Base-by-base conservation (phyloP, 2,113 vertebrate genomes). In the Lampris megalopsis region DNA sequence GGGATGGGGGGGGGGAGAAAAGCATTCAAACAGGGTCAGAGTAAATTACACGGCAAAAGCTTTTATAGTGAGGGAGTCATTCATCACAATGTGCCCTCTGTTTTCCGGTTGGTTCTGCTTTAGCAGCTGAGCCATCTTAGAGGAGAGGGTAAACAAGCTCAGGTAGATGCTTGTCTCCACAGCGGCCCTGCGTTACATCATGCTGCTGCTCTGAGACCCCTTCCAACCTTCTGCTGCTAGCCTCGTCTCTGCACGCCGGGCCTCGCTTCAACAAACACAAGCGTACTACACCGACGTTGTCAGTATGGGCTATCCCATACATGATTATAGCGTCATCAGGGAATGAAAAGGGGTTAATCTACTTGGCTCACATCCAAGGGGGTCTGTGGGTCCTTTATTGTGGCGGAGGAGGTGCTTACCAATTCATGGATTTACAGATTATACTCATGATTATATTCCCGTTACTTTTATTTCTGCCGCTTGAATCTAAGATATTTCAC, bases 361-460 rank as follows among this genome's bases (percentile, higher is more conserved):
- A 57, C 8, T 60, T 35, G 53, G 40, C 11, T 37, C 62, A 56
- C 37, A 9, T 56, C 3, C 1, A 38, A 37, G 69, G 6, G 68
- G 13, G 24, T 24, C 49, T 52, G 50, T 36, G 0, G n/a, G 41
- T 41, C 65, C 59, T 53, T 75, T 57, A 62, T 42, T 63, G 50
- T 67, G 49, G 24, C 2, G 45, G 60, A 61, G 59, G 68, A 71
- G 73, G 79, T 41, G 53, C 4, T 62, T 66, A 63, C 62, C 63
- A 67, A 72, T 50, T 67, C 61, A 49, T 8, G 47, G 72, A 75
- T 72, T 80, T 77, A 77, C 73, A 77, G 77, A 84, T 84, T 85
- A 78, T 56, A 50, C 40, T 74, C 38, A 42, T 74, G 78, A 84
- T 85, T 70, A 63, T 74, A 42, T 74, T 75, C 13, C 70, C 59